Evolutionary conservation across 2,113 vertebrate genomes (phyloP), one percentile per base, ranked within the genome.

Genomic region (Hippocampus barbouri): DNA sequence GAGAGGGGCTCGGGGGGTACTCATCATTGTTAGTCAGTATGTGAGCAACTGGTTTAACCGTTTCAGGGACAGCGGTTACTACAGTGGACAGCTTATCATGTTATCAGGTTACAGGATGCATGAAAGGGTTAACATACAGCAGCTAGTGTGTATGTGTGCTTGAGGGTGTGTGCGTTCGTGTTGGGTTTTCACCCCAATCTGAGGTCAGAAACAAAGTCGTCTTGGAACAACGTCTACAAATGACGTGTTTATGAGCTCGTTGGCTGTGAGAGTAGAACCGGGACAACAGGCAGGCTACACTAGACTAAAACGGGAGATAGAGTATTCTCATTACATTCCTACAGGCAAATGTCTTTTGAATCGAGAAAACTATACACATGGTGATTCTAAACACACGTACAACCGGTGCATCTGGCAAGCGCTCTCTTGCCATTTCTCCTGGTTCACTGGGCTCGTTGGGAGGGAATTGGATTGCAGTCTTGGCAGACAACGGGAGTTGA

Each of bases 391-490:
- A 25, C 56, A 15, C 11, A 27, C 23, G 53, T 51, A 4, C n/a
- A 3, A 15, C 56, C 21, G 23, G 14, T 27, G 23, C 25, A 60
- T 77, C 79, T 83, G 79, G 82, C 66, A 78, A 76, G 68, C 53
- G 69, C 74, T 72, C 70, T 81, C 14, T 12, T n/a, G 40, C 45
- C 73, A 25, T 71, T 61, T 61, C 7, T 61, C 70, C 70, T n/a
- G 62, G 68, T 70, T 76, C 72, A 67, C 45, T 9, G 23, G 56
- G 74, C 76, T 78, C 74, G 74, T 71, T 81, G 77, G 56, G 71
- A 77, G 65, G 59, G 81, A 76, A 82, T 84, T 86, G 72, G 77
- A 89, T 82, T 67, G 76, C 72, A 78, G 78, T 77, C 25, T 61
- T 75, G 75, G 74, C 67, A 73, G 70, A 76, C 62, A 62, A 30